A percentile compares a stretch with the other conserved stretches of the same genome.
Conservation (phyloP, 2,888 invertebrate species). For the Dryobotodes eremita region DNA sequence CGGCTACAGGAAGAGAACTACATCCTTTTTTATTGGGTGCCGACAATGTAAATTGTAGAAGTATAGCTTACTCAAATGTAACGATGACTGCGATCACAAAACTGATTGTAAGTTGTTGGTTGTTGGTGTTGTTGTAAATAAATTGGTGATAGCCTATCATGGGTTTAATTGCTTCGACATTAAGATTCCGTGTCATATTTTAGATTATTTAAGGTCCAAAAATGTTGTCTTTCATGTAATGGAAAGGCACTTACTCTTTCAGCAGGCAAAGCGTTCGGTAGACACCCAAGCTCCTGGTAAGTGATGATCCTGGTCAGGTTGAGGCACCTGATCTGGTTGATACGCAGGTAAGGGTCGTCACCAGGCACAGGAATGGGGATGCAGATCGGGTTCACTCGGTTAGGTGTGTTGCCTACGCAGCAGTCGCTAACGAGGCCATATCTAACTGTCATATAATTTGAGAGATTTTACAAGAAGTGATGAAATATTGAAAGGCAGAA, state of each 20-base stretch:
- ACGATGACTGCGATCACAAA: too few relatives aligned
- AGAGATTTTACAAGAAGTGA: background rate
- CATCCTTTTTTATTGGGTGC: background rate
- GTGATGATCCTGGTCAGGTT: slow-evolving; percentile 76
- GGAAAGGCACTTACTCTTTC: slow-evolving; percentile 68
- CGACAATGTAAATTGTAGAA: too few relatives aligned
- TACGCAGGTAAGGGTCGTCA: slow-evolving; percentile 74
- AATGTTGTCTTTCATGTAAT: background rate
- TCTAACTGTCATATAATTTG: slow-evolving; percentile 52
- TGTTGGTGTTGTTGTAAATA: too few relatives aligned
- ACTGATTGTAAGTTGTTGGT: too few relatives aligned
- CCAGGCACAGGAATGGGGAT: slow-evolving; percentile 73
- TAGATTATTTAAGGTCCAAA: too few relatives aligned
- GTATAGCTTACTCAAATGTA: too few relatives aligned
- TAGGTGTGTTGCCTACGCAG: slow-evolving; percentile 70
- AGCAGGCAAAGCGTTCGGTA: slow-evolving; percentile 69
- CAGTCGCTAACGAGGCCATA: slow-evolving; percentile 67
- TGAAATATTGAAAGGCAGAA: background rate
- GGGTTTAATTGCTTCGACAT: too few relatives aligned
- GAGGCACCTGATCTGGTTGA: slow-evolving; percentile 71
- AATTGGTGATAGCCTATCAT: too few relatives aligned
- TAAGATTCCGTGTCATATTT: too few relatives aligned
- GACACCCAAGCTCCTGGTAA: slow-evolving; percentile 74
- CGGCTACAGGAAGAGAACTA: background rate
- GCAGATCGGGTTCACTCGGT: slow-evolving; percentile 67